Conservation (phyloP, 2,797 vertebrate genomes). For the Acipenser transmontanus region DNA sequence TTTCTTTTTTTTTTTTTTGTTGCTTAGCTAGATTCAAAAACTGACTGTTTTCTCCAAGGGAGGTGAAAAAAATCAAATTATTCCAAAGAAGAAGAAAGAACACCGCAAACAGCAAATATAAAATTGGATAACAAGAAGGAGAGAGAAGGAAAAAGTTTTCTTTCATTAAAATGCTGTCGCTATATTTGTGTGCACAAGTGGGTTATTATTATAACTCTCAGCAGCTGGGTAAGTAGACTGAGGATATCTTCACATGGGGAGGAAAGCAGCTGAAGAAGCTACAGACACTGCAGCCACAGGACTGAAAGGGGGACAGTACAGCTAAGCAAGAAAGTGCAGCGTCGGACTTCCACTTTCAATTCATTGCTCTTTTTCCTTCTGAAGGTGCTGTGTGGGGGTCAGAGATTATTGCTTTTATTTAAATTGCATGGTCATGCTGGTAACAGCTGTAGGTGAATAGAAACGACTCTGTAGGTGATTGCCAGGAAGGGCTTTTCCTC, state of each 20-base stretch:
- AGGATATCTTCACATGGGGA: constrained; percentile 53
- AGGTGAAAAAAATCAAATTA: no score
- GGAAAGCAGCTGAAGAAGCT: constrained; percentile 24
- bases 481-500: constrained; percentile 4
- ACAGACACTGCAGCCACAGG: constrained; percentile 35
- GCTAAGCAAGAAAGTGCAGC: background rate
- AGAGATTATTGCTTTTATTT: no score
- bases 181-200: no score
- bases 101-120: no score
- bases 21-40: no score
- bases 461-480: background rate
- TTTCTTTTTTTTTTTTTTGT: constrained; percentile 8
- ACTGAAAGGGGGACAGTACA: constrained; percentile 26
- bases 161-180: no score
- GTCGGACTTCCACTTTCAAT: background rate
- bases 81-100: no score
- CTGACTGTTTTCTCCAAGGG: no score
- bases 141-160: no score
- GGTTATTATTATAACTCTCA: constrained; percentile 30
- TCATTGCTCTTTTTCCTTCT: background rate
- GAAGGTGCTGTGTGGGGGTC: background rate
- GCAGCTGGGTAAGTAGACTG: constrained; percentile 60
- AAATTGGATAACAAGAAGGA: no score
- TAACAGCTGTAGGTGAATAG: background rate
- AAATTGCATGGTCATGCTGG: no score